Base-by-base conservation (phyloP, 2,797 vertebrate species). In the Cyprinodon diabolis region DNA sequence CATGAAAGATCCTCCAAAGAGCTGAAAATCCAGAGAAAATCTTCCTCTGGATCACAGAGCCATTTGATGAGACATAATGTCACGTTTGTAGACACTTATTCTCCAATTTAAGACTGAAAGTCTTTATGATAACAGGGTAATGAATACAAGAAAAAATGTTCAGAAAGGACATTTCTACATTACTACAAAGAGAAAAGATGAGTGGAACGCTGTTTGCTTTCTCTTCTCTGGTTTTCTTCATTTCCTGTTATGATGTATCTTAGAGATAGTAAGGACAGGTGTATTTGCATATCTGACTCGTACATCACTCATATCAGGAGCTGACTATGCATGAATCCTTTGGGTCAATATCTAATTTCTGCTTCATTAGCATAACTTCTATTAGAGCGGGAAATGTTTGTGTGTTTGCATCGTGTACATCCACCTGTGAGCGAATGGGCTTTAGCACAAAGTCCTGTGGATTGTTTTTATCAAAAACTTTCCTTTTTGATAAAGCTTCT, bases 271-370 rank as follows among this genome's bases (percentile, higher is more conserved):
- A 47, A 15, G 71, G n/a, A 45, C 76, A 35, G 55, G 71, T 4
- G 65, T 80, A 86, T 91, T 82, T 84, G 79, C 87, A 88, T 90
- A 84, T 88, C 74, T 84, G 87, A 88, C 86, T 90, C 84, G 89
- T 83, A 84, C 78, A 68, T 83, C 81, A 51, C 83, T 86, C 80
- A 76, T 76, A 78, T 75, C 82, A 81, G 85, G 72, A 82, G 89
- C 82, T 82, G 88, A 89, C 84, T 84, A 37, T 86, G 86, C 89
- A 86, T 80, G 76, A 90, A 87, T 86, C 80, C 77, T 54, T 25
- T 0, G 14, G 62, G 87, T 92, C 91, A 86, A 90, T 91, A 91
- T 87, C 90, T 92, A 78, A 92, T 90, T 84, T 86, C 81, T 84
- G 79, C 84, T 76, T 63, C 51, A 78, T 35, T 58, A 58, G 14